Evolutionary conservation across 2,797 vertebrate genomes (phyloP), one percentile per base, ranked within the genome.

Genomic region (Coccyzus lansbergi): DNA sequence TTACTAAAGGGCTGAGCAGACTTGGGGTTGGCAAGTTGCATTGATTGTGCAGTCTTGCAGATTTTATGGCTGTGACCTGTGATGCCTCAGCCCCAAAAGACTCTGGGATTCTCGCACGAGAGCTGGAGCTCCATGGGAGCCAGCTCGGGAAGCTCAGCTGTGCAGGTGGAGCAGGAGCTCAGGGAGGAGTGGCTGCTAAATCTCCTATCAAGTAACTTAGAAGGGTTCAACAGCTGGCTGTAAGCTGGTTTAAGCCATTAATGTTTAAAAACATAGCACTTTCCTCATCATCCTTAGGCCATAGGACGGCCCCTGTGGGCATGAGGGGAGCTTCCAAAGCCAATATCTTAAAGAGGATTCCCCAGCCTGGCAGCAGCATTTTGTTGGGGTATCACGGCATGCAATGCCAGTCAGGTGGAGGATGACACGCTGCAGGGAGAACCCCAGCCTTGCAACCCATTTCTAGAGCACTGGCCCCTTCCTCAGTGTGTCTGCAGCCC

Each of bases 371-470:
- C 55, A 80, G 83, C 34, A 34, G 36, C 64, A 69, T 42, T 13
- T 59, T 4, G 3, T 48, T 24, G 25, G 5, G 56, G 18, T 29
- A 19, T 21, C 21, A 8, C 74, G 0, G 1, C 2, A 8, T 1
- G 0, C 0, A 1, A 9, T 7, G 44, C 15, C 21, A 56, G 26
- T 0, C 3, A 44, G 28, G 12, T 10, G 10, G 28, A 76, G 21
- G 15, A 48, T 40, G 24, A 33, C 0, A 2, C 3, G 7, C 22
- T 4, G 20, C 9, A 38, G 15, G 20, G 20, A 7, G 7, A 64
- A 31, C 21, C 31, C 26, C 36, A 59, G 51, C n/a, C 64, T 10
- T 46, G 33, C 34, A 68, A 36, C 20, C 10, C 6, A 9, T 40
- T 69, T 58, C 9, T 15, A 74, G 31, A 62, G 36, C 68, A 58